A percentile compares a stretch with the other conserved stretches of the same genome.
Evolutionary conservation across 2,888 invertebrate species (phyloP).

Genomic region (Stenurella melanura): DNA sequence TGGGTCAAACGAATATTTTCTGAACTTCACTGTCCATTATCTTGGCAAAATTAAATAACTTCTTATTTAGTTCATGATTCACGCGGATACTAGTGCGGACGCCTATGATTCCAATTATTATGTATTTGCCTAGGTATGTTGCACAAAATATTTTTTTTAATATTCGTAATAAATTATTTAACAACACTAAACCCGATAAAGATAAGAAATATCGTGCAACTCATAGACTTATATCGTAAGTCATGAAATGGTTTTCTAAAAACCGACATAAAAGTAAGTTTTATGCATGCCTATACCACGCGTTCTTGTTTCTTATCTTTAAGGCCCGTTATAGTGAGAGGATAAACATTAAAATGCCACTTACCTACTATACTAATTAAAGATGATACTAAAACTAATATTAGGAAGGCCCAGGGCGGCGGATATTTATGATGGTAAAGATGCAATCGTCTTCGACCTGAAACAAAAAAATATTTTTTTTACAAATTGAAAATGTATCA

Average conservation of each 20-base stretch:
- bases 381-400: conserved; percentile 71
- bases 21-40: too few relatives aligned
- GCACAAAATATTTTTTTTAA: conserved; percentile 1
- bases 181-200: conserved; percentile 4
- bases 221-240: background rate
- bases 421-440: conserved; percentile 70
- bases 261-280: background rate
- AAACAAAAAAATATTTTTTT: conserved; percentile 58
- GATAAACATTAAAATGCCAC: conserved; percentile 52
- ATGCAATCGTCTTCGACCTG: conserved; percentile 72
- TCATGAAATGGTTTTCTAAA: background rate
- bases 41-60: too few relatives aligned
- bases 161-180: conserved; percentile 1
- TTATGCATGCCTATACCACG: conserved; percentile 1
- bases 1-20: too few relatives aligned
- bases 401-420: conserved; percentile 71
- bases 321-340: background rate
- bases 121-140: conserved; percentile 1
- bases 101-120: background rate
- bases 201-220: conserved; percentile 1
- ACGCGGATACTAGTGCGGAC: background rate
- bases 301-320: background rate
- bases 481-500: too few relatives aligned
- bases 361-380: conserved; percentile 73
- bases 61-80: too few relatives aligned